Base-by-base conservation (phyloP, 2,888 invertebrate species). In the Smittia aterrima region DNA sequence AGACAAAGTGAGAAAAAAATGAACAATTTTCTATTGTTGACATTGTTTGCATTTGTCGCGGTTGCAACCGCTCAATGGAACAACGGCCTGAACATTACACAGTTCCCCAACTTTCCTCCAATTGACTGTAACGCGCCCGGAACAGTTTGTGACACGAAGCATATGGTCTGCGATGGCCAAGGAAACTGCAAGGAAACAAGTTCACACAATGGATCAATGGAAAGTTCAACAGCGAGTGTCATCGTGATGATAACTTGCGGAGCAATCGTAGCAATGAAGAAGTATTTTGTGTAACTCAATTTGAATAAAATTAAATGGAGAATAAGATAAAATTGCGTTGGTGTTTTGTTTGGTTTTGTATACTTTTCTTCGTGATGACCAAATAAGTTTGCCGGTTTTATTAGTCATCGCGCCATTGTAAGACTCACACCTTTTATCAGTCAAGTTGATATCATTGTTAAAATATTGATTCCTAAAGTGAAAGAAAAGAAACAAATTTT, bases 91-190 rank as follows among this genome's bases (percentile, higher is more conserved):
- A 18, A 22, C 27, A 64, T 1, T 9, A 13, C 4, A 9, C 25
- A 64, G 22, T 64, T 64, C 16, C 25, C 24, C 64, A 64, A 25
- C 25, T 25, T 64, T n/a, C 27, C n/a, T 27, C 22, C 4, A 9
- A 64, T 64, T 11, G 64, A 64, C 27, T 64, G 64, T 16, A 64
- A 25, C n/a, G 25, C 24, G 13, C 64, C 64, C 7, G 64, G 25
- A 24, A 25, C 64, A 1, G 20, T 20, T 25, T 64, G 64, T 27
- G 22, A 64, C n/a, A 25, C 25, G 1, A 27, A 22, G 22, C 7
- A 64, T 2, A n/a, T 25, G 13, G 22, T 64, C 9, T 64, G 64
- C 25, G 64, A 64, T 22, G 22, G 58, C 7, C 64, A 16, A 24
- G 27, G 27, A 1, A 3, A 22, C 25, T 64, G 64, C 25, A 13